Evolutionary conservation across 2,888 invertebrate genomes (phyloP), one percentile per base, ranked within the genome.

Genomic region (Lithophane socia): DNA sequence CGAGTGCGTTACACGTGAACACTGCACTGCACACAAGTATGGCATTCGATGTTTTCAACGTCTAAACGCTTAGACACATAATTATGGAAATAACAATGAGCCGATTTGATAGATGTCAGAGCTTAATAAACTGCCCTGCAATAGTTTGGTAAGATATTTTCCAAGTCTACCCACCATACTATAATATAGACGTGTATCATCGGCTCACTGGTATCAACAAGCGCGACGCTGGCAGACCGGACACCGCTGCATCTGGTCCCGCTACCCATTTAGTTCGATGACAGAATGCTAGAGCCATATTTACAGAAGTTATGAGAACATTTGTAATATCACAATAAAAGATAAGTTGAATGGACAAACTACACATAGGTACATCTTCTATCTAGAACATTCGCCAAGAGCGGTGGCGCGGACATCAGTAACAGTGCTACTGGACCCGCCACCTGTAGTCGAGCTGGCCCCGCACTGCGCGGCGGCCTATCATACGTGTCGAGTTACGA

Each of bases 241-340:
- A 13, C 58, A 24, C n/a, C 9, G 54, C 56, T 12, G 56, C n/a
- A 56, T 10, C 56, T n/a, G 56, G 58, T 2, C 13, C 7, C 24
- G 60, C 16, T 4, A 29, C 29, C 24, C 60, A 16, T 7, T 5
- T 10, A 65, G 18, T 65, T 7, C 12, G 44, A 47, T 18, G 24
- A 47, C 24, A 47, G 8, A 21, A 21, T 8, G 18, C 8, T 29
- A 12, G 8, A 49, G 21, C 21, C n/a, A 18, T 66, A 75, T 75
- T 49, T 75, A 75, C 75, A 75, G 1, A 29, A 49, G 2, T n/a
- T 47, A 63, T 49, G 12, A 64, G 8, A 49, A 65, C 16, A 42
- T 18, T 42, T 12, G 13, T 47, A 47, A 75, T 37, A n/a, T 47
- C 37, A 54, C 47, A 24, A 16, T 42, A 58, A 24, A 42, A 24